phyloP scores from a whole-genome alignment of 1,140 invertebrate species.

The Hetaerina americana region DNA sequence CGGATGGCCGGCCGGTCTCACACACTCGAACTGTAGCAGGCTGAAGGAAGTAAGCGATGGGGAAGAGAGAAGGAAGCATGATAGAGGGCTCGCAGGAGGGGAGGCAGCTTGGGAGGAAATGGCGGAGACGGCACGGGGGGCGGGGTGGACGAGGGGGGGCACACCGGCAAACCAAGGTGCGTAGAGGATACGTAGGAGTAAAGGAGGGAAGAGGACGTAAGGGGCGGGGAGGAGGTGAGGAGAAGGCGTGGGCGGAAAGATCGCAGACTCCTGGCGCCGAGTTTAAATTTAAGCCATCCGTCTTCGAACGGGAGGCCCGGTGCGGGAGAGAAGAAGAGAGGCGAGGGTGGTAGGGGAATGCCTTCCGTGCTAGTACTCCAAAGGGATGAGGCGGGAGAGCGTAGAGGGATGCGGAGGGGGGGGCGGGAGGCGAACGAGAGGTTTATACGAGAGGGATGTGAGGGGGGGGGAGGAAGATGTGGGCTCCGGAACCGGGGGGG shows the following conservation, averaged over 20 bases:
- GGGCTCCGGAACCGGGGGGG: background rate
- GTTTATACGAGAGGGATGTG: background rate
- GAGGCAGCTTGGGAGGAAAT: too few species aligned
- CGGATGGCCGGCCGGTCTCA: too few species aligned
- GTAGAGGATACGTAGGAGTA: background rate
- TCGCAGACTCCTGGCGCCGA: background rate
- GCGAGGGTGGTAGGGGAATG: too few species aligned
- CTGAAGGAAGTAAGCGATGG: too few species aligned
- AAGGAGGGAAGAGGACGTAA: background rate
- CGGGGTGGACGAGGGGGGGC: background rate
- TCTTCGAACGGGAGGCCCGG: background rate
- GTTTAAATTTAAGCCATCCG: background rate
- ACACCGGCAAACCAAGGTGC: background rate
- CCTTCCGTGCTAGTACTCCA: too few species aligned
- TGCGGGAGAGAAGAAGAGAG: background rate
- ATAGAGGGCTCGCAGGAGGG: background rate
- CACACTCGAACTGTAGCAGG: too few species aligned
- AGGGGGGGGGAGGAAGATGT: background rate
- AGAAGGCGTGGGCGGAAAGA: background rate
- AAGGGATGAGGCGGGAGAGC: too few species aligned
- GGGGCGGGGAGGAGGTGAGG: background rate
- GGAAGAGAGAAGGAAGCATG: background rate
- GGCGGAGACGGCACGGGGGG: background rate
- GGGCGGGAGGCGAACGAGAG: background rate
- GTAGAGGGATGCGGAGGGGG: background rate